Base-by-base conservation (phyloP, 2,797 vertebrate genomes). In the Oreochromis grahami region DNA sequence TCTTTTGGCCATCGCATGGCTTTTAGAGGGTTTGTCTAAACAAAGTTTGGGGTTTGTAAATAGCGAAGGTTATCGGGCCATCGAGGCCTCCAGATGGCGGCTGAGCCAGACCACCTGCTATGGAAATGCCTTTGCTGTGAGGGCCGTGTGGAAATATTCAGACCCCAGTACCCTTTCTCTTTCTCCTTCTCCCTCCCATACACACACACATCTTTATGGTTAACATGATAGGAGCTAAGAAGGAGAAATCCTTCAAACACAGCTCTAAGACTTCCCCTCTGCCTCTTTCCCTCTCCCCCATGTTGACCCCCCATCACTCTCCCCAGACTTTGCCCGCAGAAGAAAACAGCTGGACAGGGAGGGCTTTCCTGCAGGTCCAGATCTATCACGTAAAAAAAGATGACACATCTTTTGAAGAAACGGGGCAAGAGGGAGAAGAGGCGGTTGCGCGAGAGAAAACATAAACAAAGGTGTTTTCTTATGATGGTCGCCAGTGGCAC, bases 1-100 rank as follows among this genome's bases (percentile, higher is more conserved):
- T 92, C 87, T 95, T 90, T 95, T 94, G 95, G 95, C 95, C 89
- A 65, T 91, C 77, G 19, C 85, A 77, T 77, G 82, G 94, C 93
- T 96, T 96, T 96, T 95, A 95, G 91, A 95, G 94, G 93, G 87
- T 95, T 95, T 96, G 93, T 96, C 94, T 94, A 96, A 97, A 96
- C 95, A 96, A 90, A 95, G 95, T 96, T 94, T 91, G 83, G 90
- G 94, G 89, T 96, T 96, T 95, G 96, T 96, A 96, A 96, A 96
- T 95, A 96, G 92, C 84, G 21, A 92, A 95, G 95, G 95, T 96
- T 96, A 97, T 96, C 96, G 94, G 94, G 92, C 93, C 94, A 96
- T 96, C 95, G 83, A 90, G 84, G 88, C 86, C 90, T 95, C 95
- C 96, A 96, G 95, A 96, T 96, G 96, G 93, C 79, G 91, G 89